Percentiles rank a stretch among this genome's conserved stretches.
Conservation (phyloP, 1,140 invertebrate species). For the Brachionus plicatilis region DNA sequence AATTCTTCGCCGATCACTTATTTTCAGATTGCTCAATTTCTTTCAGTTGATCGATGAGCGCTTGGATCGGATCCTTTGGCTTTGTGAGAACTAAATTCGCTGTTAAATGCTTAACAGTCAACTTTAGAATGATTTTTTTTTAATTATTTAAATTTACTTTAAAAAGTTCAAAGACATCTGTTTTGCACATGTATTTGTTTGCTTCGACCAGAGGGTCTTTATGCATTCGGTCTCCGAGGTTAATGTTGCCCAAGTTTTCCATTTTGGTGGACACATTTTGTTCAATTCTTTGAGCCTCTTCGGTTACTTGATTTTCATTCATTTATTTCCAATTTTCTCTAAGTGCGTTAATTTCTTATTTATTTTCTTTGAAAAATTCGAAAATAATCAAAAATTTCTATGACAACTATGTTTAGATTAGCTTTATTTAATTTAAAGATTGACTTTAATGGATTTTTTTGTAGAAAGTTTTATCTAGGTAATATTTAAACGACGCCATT, state of each 20-base stretch:
- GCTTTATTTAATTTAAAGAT: not conserved
- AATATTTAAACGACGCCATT: not conserved
- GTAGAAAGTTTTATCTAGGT: not conserved
- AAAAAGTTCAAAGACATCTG: conserved; percentile 27
- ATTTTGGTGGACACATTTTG: not conserved
- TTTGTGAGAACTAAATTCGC: conserved; percentile 27
- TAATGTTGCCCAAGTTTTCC: not conserved
- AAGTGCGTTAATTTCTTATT: not conserved
- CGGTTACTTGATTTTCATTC: not conserved
- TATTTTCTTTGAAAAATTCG: not conserved
- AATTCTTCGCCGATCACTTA: not conserved
- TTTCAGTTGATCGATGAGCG: conserved; percentile 32
- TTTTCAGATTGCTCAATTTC: not conserved
- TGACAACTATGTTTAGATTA: not conserved
- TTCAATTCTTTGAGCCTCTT: not conserved
- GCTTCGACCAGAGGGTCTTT: conserved; percentile 28
- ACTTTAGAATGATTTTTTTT: not conserved
- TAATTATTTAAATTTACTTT: not conserved
- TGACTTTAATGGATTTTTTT: not conserved
- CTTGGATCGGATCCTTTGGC: conserved; percentile 23
- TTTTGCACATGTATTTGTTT: conserved; percentile 19
- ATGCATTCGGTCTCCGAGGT: not conserved
- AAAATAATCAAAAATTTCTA: not conserved
- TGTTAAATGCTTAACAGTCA: not conserved
- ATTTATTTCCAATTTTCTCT: not conserved